Evolutionary conservation across 1,140 invertebrate species (phyloP).

Genomic region (Scaptomyza hsui): DNA sequence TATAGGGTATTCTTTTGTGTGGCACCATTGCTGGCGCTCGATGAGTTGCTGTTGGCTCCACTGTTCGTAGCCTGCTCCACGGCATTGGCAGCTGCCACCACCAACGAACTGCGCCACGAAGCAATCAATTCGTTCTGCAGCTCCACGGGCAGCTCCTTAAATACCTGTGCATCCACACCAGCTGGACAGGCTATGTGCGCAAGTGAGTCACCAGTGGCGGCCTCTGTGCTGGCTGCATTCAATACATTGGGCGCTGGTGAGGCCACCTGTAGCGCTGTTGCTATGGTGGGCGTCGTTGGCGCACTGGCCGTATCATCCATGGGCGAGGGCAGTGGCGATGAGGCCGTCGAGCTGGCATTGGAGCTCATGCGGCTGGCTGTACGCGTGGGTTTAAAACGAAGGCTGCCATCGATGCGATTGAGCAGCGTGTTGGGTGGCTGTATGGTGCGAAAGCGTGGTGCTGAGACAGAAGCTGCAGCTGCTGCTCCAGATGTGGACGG

Average conservation of each 20-base stretch:
- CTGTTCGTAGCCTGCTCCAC: constrained; percentile 53
- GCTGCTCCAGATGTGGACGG: constrained; percentile 49
- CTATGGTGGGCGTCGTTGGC: constrained; percentile 82
- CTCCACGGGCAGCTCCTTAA: constrained; percentile 86
- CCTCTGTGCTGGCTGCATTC: constrained; percentile 12
- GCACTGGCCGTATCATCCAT: constrained; percentile 83
- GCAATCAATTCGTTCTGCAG: constrained; percentile 87
- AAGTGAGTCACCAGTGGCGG: constrained; percentile 38
- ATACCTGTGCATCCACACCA: constrained; percentile 87
- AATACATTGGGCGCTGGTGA: constrained; percentile 22
- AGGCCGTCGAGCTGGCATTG: constrained; percentile 84
- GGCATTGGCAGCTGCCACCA: constrained; percentile 60
- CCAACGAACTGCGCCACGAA: constrained; percentile 86
- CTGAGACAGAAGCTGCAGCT: neutral
- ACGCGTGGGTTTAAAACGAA: constrained; percentile 60
- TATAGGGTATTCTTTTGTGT: constrained; percentile 85
- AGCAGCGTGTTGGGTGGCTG: constrained; percentile 73
- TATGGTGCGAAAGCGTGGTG: constrained; percentile 67
- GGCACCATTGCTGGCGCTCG: constrained; percentile 32
- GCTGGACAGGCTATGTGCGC: constrained; percentile 84
- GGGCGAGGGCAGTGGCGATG: constrained; percentile 82
- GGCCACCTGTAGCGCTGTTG: constrained; percentile 60
- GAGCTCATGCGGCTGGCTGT: constrained; percentile 68
- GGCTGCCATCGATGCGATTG: constrained; percentile 67
- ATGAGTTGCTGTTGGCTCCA: constrained; percentile 13